phyloP scores from a whole-genome alignment of 2,888 invertebrate species.

The Oeneis ivallda region DNA sequence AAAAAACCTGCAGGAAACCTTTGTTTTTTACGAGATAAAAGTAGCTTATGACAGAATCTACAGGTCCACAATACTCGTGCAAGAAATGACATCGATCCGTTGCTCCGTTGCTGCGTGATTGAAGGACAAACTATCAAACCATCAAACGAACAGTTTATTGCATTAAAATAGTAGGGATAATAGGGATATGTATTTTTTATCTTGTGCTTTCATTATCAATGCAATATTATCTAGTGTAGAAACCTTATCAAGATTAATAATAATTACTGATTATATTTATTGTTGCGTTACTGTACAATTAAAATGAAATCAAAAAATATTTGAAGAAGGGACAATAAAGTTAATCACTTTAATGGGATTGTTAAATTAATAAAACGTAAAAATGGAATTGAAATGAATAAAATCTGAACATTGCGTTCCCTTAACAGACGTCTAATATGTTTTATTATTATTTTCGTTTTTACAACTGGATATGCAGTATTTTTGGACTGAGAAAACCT shows the following conservation, averaged over 20 bases:
- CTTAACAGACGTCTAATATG: constrained; percentile 40
- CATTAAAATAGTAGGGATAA: neutral
- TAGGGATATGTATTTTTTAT: neutral
- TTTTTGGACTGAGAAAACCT: constrained; percentile 51
- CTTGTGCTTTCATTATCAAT: neutral
- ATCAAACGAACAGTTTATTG: neutral
- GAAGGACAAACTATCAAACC: too few relatives aligned
- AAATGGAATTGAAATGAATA: neutral
- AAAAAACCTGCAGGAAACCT: too few relatives aligned
- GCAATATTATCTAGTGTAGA: constrained; percentile 11
- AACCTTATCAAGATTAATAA: neutral
- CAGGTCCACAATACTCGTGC: too few relatives aligned
- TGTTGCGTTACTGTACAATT: neutral
- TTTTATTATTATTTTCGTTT: constrained; percentile 48
- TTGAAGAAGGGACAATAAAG: neutral
- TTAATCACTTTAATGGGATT: neutral
- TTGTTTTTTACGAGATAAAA: too few relatives aligned
- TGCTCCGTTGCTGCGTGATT: too few relatives aligned
- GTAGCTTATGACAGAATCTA: too few relatives aligned
- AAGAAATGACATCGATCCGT: too few relatives aligned
- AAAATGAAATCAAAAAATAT: constrained; percentile 9
- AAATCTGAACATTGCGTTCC: neutral
- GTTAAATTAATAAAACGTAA: neutral
- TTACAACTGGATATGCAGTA: constrained; percentile 44
- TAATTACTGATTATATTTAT: neutral